Evolutionary conservation across 2,888 invertebrate genomes (phyloP), one percentile per base, ranked within the genome.

Genomic region (Drosophila stalkeri): DNA sequence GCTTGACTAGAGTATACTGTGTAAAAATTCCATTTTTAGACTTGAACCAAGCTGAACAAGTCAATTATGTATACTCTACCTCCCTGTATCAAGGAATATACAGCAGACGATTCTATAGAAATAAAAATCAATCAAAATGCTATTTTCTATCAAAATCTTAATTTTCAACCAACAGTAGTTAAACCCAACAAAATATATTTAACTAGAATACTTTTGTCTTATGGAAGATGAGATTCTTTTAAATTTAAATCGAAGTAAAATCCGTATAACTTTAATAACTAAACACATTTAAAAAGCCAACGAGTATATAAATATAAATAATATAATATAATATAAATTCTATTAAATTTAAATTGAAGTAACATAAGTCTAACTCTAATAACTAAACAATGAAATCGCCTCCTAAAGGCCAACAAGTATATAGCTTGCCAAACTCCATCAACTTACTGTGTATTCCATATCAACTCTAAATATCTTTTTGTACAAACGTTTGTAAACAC

Each of bases 401-500:
- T 7, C 14, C 1, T 49, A 44, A 44, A 6, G 12, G 2, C 6
- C 2, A 12, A 18, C 14, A 33, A 3, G 16, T 2, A 16, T 20
- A 16, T 37, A 20, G 16, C 33, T 18, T 3, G 1, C 35, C 8
- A 16, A 51, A 54, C 11, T n/a, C 16, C 9, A 11, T 2, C 11
- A 1, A 9, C 5, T 41, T 56, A 47, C 39, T 60, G 62, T n/a
- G 31, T 71, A 72, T 66, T 11, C 12, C 18, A 18, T 51, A 59
- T 64, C 16, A 52, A 62, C 43, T 18, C 7, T n/a, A 44, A 52
- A 57, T 51, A 33, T 56, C n/a, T 51, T 47, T 31, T 11, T 47
- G 16, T 54, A 70, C 43, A 69, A 49, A 51, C 41, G 55, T 56
- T 33, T 44, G 57, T 47, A 56, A 37, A 59, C 39, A 41, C 12